Evolutionary conservation across 2,797 vertebrate species (phyloP), one percentile per base, ranked within the genome.

Genomic region (Antennarius maculatus): DNA sequence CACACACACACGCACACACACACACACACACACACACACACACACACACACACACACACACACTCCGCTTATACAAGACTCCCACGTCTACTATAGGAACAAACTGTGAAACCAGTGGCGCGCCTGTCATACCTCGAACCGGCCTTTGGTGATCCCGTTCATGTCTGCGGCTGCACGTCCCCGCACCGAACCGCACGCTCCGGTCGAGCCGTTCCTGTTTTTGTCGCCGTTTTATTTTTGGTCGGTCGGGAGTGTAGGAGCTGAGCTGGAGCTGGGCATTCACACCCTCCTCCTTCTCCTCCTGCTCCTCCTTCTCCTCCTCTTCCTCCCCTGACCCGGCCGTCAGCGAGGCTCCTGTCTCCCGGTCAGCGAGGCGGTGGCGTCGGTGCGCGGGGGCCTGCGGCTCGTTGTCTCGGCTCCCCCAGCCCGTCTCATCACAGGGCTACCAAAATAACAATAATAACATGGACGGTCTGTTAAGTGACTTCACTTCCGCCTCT

Each of bases 401-500:
- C 66, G 77, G 61, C 70, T 85, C 69, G 87, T 78, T 70, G 87
- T 83, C 71, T 89, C 80, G 82, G 70, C 76, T 83, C 89, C 88
- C 23, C 84, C 88, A 79, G 88, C 82, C 83, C 88, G 88, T 91
- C 91, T 92, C 93, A 94, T 93, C 91, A 79, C 91, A 92, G 85
- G 84, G 91, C 91, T 83, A 88, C 88, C 90, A 92, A 90, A 94
- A 94, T 93, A 94, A 94, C 93, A 94, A 94, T 93, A 94, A 94
- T 93, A 94, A 94, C 93, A 94, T 94, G 93, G 94, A 94, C 93
- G 91, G 86, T 89, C 92, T 88, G 91, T 92, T 86, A 91, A 90
- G 88, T 93, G 90, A 94, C 93, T 90, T 94, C 92, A 94, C 94
- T 94, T 94, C 94, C 94, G 92, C 92, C 91, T 93, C 90, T 89